These are phyloP conservation scores for Graphium colonna DNA, from an alignment of 2,888 invertebrate species.

Conservation along the genomic window DNA sequence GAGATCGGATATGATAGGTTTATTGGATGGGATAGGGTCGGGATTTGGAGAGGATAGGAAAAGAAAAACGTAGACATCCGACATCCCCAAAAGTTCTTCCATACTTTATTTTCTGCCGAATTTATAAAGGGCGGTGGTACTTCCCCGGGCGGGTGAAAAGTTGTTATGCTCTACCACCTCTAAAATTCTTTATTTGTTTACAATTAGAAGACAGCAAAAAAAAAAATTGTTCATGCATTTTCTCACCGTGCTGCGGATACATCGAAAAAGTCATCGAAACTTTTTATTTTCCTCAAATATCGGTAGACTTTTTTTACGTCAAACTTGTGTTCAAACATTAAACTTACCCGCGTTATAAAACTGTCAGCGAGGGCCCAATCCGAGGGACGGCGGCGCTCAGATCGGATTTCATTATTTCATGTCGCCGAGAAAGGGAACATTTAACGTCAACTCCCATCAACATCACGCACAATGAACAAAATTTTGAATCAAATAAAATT, in stretches of 20 bases:
- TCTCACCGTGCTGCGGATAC: no score
- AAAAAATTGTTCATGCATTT: no score
- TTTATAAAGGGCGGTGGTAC: no score
- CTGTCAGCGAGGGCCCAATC: slow-evolving; percentile 19
- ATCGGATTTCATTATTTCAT: slow-evolving; percentile 17
- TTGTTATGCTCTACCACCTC: background rate
- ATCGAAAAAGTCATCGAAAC: background rate
- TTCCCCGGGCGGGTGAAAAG: background rate
- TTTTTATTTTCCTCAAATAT: background rate
- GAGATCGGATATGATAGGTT: no score
- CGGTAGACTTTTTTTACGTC: slow-evolving; percentile 7
- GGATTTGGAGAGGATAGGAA: no score
- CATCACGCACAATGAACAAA: background rate
- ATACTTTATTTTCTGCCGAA: no score
- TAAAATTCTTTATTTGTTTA: no score
- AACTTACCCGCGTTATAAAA: slow-evolving; percentile 15
- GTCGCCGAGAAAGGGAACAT: slow-evolving; percentile 7
- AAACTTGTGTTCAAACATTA: slow-evolving; percentile 4
- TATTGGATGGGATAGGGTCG: no score
- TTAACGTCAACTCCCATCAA: background rate
- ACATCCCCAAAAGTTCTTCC: no score
- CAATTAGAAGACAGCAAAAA: no score
- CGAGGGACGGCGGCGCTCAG: background rate
- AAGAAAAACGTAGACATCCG: background rate
- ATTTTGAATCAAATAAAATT: background rate